Evolutionary conservation across 2,113 vertebrate species (phyloP).

Genomic region (Muntiacus muntjak): DNA sequence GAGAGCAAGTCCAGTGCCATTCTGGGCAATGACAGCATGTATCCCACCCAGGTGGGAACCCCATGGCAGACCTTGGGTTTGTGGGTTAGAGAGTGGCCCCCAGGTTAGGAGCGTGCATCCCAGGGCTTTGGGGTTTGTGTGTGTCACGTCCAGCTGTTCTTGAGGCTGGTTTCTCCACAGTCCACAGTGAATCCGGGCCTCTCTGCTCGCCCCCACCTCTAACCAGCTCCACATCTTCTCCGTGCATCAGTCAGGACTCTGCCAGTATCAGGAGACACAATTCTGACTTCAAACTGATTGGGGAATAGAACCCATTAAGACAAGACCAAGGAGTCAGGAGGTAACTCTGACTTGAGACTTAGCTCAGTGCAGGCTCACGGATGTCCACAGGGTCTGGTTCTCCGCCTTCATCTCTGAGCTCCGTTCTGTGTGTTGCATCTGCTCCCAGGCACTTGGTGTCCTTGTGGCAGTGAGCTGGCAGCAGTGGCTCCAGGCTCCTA

Average conservation of each 20-base stretch:
- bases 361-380: rapidly evolving
- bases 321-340: neutral
- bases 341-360: neutral
- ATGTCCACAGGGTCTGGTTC: neutral
- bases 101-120: no score
- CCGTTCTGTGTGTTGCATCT: neutral
- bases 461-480: neutral
- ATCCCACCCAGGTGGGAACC: no score
- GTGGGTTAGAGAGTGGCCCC: no score
- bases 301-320: neutral
- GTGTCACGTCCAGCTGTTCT: neutral
- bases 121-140: neutral
- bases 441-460: neutral
- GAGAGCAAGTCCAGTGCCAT: neutral
- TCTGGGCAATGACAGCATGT: rapidly evolving
- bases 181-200: neutral
- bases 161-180: neutral
- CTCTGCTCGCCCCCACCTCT: rapidly evolving
- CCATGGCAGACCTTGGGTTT: no score
- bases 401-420: rapidly evolving
- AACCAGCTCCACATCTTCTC: neutral
- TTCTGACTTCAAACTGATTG: neutral
- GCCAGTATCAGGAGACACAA: neutral
- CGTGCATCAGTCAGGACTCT: rapidly evolving
- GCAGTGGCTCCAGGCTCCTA: neutral